Percentiles rank a stretch among this genome's conserved stretches.
phyloP scores from a whole-genome alignment of 2,888 invertebrate genomes.

The Patella pellucida region DNA sequence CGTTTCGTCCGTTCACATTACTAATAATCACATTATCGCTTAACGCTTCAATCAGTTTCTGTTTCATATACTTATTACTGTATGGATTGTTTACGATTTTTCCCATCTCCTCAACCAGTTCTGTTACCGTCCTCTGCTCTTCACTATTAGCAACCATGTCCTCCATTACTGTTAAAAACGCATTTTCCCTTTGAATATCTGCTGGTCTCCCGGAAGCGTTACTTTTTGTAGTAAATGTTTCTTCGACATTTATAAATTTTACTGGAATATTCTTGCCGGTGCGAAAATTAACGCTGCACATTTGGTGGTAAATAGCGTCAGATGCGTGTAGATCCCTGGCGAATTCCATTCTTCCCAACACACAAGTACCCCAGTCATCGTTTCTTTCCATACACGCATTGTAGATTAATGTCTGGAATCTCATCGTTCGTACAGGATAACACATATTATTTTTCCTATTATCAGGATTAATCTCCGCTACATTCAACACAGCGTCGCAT shows the following conservation, averaged over 20 bases:
- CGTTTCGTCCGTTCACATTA: too few species aligned
- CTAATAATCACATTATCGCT: neutral
- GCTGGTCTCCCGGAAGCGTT: too few species aligned
- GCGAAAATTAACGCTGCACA: constrained; percentile 14
- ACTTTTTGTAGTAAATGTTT: too few species aligned
- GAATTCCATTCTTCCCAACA: neutral
- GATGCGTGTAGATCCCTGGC: constrained; percentile 9
- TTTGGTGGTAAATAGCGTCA: constrained; percentile 16
- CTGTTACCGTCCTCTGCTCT: neutral
- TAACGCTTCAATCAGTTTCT: neutral
- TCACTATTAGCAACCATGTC: too few species aligned
- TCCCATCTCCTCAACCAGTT: neutral
- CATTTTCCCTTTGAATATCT: too few species aligned
- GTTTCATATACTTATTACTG: constrained; percentile 2
- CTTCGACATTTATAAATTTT: neutral
- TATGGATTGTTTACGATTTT: neutral
- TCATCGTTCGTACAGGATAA: neutral
- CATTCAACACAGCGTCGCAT: too few species aligned
- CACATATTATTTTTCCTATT: neutral
- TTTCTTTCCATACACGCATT: neutral
- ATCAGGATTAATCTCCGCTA: neutral
- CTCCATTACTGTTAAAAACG: too few species aligned
- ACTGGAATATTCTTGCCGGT: constrained; percentile 1
- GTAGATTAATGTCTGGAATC: neutral
- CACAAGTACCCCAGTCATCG: neutral